Conservation (phyloP, 1,140 invertebrate species). For the Trichoplusia ni region DNA sequence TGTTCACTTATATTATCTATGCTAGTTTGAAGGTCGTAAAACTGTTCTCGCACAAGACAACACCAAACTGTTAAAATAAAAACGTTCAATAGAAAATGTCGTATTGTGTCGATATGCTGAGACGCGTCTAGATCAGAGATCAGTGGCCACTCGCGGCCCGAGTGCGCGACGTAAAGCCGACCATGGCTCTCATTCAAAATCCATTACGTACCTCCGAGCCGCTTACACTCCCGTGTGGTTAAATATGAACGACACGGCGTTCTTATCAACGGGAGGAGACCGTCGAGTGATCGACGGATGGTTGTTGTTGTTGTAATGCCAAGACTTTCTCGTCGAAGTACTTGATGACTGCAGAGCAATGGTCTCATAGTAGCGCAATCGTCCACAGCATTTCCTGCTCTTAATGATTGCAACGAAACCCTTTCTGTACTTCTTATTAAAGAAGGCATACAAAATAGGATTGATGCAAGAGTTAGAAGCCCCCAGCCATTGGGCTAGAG, state of each 20-base stretch:
- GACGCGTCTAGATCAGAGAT: constrained; percentile 35
- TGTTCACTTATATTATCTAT: constrained; percentile 41
- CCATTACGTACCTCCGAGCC: constrained; percentile 25
- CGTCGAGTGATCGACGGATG: constrained; percentile 84
- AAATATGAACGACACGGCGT: constrained; percentile 89
- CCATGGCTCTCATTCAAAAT: constrained; percentile 17
- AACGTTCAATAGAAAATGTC: constrained; percentile 50
- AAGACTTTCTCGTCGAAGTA: constrained; percentile 91
- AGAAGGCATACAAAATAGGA: constrained; percentile 98
- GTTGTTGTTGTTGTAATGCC: constrained; percentile 88
- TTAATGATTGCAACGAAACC: constrained; percentile 95
- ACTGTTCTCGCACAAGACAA: constrained; percentile 59
- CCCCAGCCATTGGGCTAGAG: constrained; percentile 97
- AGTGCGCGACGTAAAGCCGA: constrained; percentile 21
- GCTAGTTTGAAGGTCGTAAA: constrained; percentile 37
- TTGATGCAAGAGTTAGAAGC: constrained; percentile 98
- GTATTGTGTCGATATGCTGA: constrained; percentile 62
- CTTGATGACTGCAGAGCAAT: constrained; percentile 92
- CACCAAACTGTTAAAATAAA: constrained; percentile 65
- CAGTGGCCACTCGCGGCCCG: constrained; percentile 14
- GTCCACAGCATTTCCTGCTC: constrained; percentile 91
- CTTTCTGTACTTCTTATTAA: constrained; percentile 97
- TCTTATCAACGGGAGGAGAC: constrained; percentile 85
- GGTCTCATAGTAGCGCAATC: constrained; percentile 91
- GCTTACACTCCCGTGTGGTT: constrained; percentile 79